phyloP scores from a whole-genome alignment of 2,797 vertebrate genomes.

The Eulemur rubriventer region DNA sequence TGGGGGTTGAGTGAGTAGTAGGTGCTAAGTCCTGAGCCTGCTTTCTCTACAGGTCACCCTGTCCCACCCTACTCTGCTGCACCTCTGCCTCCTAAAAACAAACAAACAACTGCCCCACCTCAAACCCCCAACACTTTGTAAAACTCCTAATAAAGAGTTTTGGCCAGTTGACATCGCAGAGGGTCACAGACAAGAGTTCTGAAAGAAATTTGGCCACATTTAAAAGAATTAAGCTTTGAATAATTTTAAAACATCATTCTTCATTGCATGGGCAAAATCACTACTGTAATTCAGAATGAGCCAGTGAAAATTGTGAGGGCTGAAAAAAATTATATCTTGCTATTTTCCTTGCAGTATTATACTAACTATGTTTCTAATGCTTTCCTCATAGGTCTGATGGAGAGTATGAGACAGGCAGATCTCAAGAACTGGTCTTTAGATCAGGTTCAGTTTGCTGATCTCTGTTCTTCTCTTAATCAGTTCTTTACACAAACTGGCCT shows the following conservation, averaged over 20 bases:
- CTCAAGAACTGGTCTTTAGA: slow-evolving; percentile 96
- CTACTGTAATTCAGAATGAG: neutral
- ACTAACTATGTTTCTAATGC: slow-evolving; percentile 58
- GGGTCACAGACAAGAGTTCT: slow-evolving; percentile 23
- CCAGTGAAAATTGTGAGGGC: slow-evolving; percentile 37
- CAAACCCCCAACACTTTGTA: neutral
- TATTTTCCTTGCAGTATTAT: neutral
- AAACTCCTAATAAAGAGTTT: slow-evolving; percentile 30
- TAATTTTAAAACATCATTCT: slow-evolving; percentile 16
- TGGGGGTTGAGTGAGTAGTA: rapidly evolving
- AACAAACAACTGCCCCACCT: too few relatives aligned
- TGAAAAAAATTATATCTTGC: neutral
- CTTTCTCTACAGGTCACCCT: neutral
- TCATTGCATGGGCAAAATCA: neutral
- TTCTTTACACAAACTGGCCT: slow-evolving; percentile 95
- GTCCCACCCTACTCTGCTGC: neutral
- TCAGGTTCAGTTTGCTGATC: slow-evolving; percentile 94
- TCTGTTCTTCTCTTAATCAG: slow-evolving; percentile 96
- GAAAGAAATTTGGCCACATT: slow-evolving; percentile 17
- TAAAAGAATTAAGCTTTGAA: slow-evolving; percentile 30
- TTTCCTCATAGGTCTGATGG: slow-evolving; percentile 90
- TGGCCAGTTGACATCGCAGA: neutral
- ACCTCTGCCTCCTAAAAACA: neutral
- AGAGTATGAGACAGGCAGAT: slow-evolving; percentile 96
- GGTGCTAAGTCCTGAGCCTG: neutral